Base-by-base conservation (phyloP, 2,113 vertebrate genomes). In the Antigone vipio region DNA sequence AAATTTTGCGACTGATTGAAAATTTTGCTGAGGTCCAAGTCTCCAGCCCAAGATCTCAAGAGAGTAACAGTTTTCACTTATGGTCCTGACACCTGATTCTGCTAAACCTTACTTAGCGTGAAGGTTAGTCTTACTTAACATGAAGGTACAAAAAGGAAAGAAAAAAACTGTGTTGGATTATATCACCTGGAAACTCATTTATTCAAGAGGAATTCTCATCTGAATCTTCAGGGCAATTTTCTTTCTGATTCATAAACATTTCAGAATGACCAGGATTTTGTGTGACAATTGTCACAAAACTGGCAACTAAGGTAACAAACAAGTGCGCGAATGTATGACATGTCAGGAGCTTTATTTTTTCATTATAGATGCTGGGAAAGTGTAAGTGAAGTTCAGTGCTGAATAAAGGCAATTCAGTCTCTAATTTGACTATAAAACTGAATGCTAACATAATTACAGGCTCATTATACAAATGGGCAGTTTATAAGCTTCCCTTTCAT, bases 71-170 rank as follows among this genome's bases (percentile, higher is more conserved):
- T 50, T 77, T 81, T 40, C 9, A 44, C 4, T 69, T 60, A 45
- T 0, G 0, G 2, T 40, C 7, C 10, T 17, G 27, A 52, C 19
- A 82, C 56, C 50, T 45, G 10, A 10, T 81, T 67, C 13, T 38
- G 26, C 47, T 87, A 71, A 91, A 74, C 71, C 52, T 52, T 58
- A 38, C 55, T 62, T 58, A 55, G 9, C 15, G 29, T 1, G 2
- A 59, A 68, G 4, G 5, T 74, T 60, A 29, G 9, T 29, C 32
- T 76, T 58, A 34, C 16, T 44, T n/a, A 74, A 22, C 42, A 7
- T 21, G 16, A 91, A 74, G 7, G 47, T 62, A 74, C 21, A 49
- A 38, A 5, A 63, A 74, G 3, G 19, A 80, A 84, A 69, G 3
- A 49, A 52, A 77, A 68, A 58, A 15, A 24, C 2, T n/a, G 11